These are phyloP conservation scores for Tineola bisselliella DNA, from an alignment of 2,888 invertebrate species.

Conservation along the genomic window DNA sequence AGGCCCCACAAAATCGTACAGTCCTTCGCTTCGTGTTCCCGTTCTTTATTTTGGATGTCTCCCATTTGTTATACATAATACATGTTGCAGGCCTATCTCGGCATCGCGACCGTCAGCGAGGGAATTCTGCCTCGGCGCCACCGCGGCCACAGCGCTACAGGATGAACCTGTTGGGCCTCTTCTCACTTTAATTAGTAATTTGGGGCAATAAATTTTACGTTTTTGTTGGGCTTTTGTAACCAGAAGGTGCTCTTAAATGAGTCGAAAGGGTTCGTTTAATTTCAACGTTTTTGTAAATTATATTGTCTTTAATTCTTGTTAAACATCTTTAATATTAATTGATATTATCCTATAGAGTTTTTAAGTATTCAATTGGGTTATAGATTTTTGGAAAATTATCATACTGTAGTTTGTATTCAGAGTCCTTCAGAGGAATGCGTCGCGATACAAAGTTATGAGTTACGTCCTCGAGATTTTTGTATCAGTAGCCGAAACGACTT, in stretches of 20 bases:
- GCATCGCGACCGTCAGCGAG: conserved; percentile 48
- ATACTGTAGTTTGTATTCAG: conserved; percentile 26
- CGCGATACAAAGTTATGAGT: conserved; percentile 59
- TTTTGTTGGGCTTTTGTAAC: conserved; percentile 4
- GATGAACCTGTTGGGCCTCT: conserved; percentile 22
- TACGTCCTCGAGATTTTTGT: conserved; percentile 34
- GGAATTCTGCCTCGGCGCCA: conserved; percentile 63
- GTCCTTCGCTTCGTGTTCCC: conserved; percentile 23
- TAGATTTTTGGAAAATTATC: neutral
- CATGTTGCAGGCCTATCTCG: conserved; percentile 58
- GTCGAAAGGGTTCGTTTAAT: conserved; percentile 7
- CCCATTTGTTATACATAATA: conserved; percentile 68
- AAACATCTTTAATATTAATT: conserved; percentile 6
- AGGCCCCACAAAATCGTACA: conserved; percentile 40
- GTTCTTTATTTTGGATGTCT: conserved; percentile 63
- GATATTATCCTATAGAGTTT: neutral
- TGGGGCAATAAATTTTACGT: conserved; percentile 6
- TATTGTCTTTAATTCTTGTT: conserved; percentile 5
- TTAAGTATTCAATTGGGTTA: neutral
- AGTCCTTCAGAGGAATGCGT: conserved; percentile 42
- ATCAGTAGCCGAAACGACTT: conserved; percentile 5
- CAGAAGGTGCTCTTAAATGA: conserved; percentile 5
- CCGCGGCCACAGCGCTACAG: conserved; percentile 36
- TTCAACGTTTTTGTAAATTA: conserved; percentile 1
- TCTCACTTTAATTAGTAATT: conserved; percentile 10